Evolutionary conservation across 1,140 invertebrate genomes (phyloP), one percentile per base, ranked within the genome.

Genomic region (Atta cephalotes): DNA sequence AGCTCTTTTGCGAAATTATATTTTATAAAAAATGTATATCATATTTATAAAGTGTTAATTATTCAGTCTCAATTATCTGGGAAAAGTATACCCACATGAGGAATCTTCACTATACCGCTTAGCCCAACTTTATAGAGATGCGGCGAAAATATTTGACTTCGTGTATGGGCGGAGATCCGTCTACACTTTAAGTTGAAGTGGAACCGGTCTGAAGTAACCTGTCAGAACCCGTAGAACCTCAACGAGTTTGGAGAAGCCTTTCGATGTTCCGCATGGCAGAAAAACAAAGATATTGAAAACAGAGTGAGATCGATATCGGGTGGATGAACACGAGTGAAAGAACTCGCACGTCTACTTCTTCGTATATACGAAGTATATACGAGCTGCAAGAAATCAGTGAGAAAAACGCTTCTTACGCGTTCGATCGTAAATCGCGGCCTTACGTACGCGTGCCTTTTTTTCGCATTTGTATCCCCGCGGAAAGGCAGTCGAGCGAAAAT

Each of bases 181-280:
- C 80, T 84, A 84, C 80, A 84, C 70, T 84, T 84, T 62, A 84
- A 84, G 80, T 84, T 74, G 80, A 84, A 84, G 80, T 76, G 62
- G 80, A 84, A 84, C 80, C 80, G 80, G 80, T 84, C 80, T 84
- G 80, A 84, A 84, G 80, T 84, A 84, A 84, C 80, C 80, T 84
- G 80, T 84, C 80, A 84, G 80, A 84, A 84, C 80, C 70, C 70
- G 80, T 84, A 84, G 80, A 84, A 62, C 80, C 80, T 84, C 80
- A 84, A 84, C 80, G 70, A 84, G 80, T 84, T 84, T 84, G 80
- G 80, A 84, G 80, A 84, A 84, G 80, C 80, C 80, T 84, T 84
- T 84, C 80, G 70, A 84, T 84, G 80, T 84, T 74, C 80, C 80
- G 80, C 80, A 70, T 84, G 80, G 80, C 80, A 84, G 80, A 84